Base-by-base conservation (phyloP, 1,140 invertebrate species). In the Zaprionus capensis region DNA sequence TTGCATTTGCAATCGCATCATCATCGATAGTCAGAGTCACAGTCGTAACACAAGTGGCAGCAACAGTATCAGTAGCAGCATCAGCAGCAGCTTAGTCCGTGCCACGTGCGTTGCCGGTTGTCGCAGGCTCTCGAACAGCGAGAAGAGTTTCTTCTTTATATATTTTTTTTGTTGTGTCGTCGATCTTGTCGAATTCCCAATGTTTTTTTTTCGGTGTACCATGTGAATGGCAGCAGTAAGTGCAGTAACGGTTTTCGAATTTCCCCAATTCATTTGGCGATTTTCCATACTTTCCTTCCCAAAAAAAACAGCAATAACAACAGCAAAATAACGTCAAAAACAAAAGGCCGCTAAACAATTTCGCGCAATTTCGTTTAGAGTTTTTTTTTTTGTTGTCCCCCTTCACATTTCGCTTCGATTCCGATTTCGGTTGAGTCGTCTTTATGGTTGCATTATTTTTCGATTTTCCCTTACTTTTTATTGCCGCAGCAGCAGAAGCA, bases 141-240 rank as follows among this genome's bases (percentile, higher is more conserved):
- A 53, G 22, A 53, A 20, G 26, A 51, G n/a, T 31, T 14, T 26
- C 17, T 26, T 7, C 15, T 34, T 24, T 5, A n/a, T 66, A 44
- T 20, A 34, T 63, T 75, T 64, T 61, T 71, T 63, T 63, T 71
- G 12, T 56, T 46, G 58, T 71, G 72, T 22, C 20, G 20, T 51
- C 46, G 46, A 51, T 49, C 44, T 41, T 24, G 12, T 55, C 57
- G 14, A 46, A 20, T 65, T 55, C 31, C 49, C 46, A 64, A 36
- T 28, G 11, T 22, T 68, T 73, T 73, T 69, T 69, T 69, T 69
- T 62, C 17, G 26, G 71, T 72, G 71, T 67, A 59, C 46, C 51
- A 12, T 62, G 64, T 56, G 31, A 66, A 41, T 28, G 22, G 9
- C 20, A 17, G 46, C 46, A 53, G 66, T 49, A 31, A 68, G 56